These are phyloP conservation scores for Mohoua ochrocephala DNA, from an alignment of 2,113 vertebrate species.

Conservation along the genomic window DNA sequence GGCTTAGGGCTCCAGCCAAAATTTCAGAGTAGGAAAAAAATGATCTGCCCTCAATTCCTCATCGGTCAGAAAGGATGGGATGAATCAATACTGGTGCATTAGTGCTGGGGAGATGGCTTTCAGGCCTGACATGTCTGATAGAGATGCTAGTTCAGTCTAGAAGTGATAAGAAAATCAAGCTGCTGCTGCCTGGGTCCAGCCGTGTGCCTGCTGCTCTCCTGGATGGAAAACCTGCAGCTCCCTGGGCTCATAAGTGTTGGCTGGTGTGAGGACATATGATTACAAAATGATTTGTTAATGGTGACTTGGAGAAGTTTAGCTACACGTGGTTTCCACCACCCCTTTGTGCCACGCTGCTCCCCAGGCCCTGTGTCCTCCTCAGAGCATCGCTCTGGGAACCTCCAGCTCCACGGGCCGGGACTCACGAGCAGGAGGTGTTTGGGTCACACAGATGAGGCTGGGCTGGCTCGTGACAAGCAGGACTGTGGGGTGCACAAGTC, in stretches of 20 bases:
- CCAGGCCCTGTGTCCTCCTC: fast-evolving
- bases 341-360: not conserved
- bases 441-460: not conserved
- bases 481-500: fast-evolving
- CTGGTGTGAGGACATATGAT: not conserved
- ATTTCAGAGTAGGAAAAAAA: not conserved
- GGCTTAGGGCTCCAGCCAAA: not conserved
- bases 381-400: fast-evolving
- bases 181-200: not conserved
- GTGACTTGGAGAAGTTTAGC: not conserved
- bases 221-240: not conserved
- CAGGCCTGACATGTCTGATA: not conserved
- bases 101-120: not conserved
- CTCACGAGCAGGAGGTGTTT: not conserved
- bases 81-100: not conserved
- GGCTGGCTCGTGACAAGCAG: not conserved
- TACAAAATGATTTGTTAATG: not conserved
- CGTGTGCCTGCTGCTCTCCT: not conserved
- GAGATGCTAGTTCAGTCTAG: not conserved
- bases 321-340: fast-evolving
- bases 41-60: not conserved
- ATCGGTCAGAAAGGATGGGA: not conserved
- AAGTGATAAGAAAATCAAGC: not conserved
- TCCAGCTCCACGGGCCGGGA: fast-evolving
- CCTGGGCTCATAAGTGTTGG: not conserved